phyloP scores from a whole-genome alignment of 92 coral and sea anemone genomes.

The Porites cylindrica region DNA sequence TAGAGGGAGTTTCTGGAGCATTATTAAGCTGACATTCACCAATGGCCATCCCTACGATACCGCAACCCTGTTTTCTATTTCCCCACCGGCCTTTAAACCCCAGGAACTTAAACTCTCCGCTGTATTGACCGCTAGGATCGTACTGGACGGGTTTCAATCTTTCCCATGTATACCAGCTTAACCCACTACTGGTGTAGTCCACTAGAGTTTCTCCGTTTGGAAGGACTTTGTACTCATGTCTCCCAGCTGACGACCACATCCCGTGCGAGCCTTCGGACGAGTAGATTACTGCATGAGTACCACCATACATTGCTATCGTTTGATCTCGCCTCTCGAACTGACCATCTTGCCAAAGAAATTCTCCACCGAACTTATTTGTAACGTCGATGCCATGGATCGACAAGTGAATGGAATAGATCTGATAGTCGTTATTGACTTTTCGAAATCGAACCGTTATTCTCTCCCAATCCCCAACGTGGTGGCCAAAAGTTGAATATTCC shows the following conservation, averaged over 20 bases:
- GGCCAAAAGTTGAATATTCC: slow-evolving; percentile 18
- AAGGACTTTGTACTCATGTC: background rate
- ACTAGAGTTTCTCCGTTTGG: background rate
- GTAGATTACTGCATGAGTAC: slow-evolving; percentile 24
- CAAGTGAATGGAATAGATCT: slow-evolving; percentile 14
- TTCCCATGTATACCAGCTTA: slow-evolving; percentile 5
- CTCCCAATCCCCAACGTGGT: slow-evolving; percentile 34
- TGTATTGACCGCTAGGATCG: background rate
- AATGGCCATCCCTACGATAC: background rate
- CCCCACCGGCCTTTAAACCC: slow-evolving; percentile 1
- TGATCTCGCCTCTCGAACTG: slow-evolving; percentile 2
- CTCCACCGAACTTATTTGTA: slow-evolving; percentile 10
- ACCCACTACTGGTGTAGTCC: background rate
- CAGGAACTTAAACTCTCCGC: slow-evolving; percentile 16
- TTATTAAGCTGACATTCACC: background rate
- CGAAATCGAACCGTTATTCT: slow-evolving; percentile 5
- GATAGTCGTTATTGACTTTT: slow-evolving; percentile 11
- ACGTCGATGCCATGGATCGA: background rate
- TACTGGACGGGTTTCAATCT: slow-evolving; percentile 5
- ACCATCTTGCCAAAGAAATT: slow-evolving; percentile 18
- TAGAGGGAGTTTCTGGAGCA: background rate
- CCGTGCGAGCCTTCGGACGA: slow-evolving; percentile 13
- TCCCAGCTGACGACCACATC: slow-evolving; percentile 15
- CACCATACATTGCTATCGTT: slow-evolving; percentile 14
- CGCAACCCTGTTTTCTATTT: background rate